These are phyloP conservation scores for Girardinichthys multiradiatus DNA, from an alignment of 2,113 vertebrate species.

Conservation along the genomic window DNA sequence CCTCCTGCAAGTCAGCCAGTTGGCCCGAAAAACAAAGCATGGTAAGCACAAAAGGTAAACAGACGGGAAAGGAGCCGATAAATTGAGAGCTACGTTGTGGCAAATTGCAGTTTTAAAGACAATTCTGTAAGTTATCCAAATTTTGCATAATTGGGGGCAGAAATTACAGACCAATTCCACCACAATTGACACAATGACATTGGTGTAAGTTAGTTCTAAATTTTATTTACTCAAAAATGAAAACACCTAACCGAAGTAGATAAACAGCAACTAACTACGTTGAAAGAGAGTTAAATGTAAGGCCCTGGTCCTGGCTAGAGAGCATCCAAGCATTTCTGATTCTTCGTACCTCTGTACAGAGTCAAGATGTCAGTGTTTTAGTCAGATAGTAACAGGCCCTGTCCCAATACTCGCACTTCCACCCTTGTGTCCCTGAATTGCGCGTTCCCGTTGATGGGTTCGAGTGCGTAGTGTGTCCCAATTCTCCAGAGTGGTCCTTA, in stretches of 20 bases:
- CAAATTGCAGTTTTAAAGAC: background rate
- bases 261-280: background rate
- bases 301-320: too few relatives aligned
- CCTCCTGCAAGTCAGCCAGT: slow-evolving; percentile 81
- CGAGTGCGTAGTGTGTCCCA: too few relatives aligned
- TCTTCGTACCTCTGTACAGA: background rate
- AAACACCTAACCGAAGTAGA: background rate
- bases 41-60: slow-evolving; percentile 13
- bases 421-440: too few relatives aligned
- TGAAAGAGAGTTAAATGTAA: too few relatives aligned
- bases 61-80: background rate
- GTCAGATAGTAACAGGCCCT: too few relatives aligned
- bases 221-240: background rate
- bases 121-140: too few relatives aligned
- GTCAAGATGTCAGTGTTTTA: too few relatives aligned
- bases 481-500: too few relatives aligned
- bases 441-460: too few relatives aligned
- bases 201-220: background rate
- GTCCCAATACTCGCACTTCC: too few relatives aligned
- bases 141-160: too few relatives aligned
- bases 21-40: slow-evolving; percentile 27
- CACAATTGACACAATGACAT: background rate
- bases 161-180: background rate
- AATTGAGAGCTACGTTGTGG: background rate
- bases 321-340: background rate